Evolutionary conservation across 1,140 invertebrate species (phyloP).

Genomic region (Saxidomus purpurata): DNA sequence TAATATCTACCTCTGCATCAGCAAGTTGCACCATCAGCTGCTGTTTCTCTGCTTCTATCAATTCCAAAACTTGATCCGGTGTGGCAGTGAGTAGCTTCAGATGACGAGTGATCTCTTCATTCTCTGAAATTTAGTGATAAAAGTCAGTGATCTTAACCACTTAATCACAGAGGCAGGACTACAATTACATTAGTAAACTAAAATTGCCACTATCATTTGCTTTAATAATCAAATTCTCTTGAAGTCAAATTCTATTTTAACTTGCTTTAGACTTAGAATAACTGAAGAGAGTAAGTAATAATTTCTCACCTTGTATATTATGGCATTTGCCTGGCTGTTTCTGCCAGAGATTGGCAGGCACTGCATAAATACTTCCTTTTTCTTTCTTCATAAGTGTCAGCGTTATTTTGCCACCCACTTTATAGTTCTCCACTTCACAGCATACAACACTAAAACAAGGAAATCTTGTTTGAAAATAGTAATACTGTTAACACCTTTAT

Average conservation of each 20-base stretch:
- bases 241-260: too few species aligned
- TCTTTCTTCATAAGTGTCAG: constrained; percentile 95
- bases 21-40: constrained; percentile 90
- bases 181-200: too few species aligned
- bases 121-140: constrained; percentile 73
- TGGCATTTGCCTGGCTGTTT: constrained; percentile 73
- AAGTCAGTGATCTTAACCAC: too few species aligned
- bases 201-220: too few species aligned
- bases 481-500: too few species aligned
- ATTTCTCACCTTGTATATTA: constrained; percentile 81
- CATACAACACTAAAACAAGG: constrained; percentile 87
- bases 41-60: constrained; percentile 91
- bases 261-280: too few species aligned
- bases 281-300: too few species aligned
- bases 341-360: constrained; percentile 88
- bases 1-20: constrained; percentile 89
- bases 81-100: constrained; percentile 92
- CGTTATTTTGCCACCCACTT: constrained; percentile 91
- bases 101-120: constrained; percentile 70
- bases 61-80: constrained; percentile 89
- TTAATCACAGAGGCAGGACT: too few species aligned
- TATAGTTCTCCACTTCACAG: constrained; percentile 88
- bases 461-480: too few species aligned
- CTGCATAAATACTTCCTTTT: constrained; percentile 92
- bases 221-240: too few species aligned